Conservation (phyloP, 2,888 invertebrate species). For the Tortricodes alternella region DNA sequence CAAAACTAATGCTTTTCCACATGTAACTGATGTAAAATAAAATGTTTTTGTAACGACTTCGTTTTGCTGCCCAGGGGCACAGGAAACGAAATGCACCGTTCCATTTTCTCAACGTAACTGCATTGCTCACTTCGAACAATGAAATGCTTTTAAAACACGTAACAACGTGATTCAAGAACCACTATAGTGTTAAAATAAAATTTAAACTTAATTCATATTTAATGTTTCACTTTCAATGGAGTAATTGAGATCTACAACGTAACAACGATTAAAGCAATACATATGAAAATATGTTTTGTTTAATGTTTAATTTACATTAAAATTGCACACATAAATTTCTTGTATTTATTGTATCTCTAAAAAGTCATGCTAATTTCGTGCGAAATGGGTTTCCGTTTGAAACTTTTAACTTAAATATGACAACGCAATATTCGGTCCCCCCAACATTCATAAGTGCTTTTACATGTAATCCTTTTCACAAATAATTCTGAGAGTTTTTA, state of each 20-base stretch:
- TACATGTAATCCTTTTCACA: constrained; percentile 41
- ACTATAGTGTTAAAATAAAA: too few relatives aligned
- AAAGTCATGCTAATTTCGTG: too few relatives aligned
- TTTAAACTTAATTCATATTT: too few relatives aligned
- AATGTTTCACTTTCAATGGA: too few relatives aligned
- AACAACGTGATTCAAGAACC: constrained; percentile 67
- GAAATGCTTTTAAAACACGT: constrained; percentile 79
- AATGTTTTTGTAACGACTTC: constrained; percentile 66
- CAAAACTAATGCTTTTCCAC: too few relatives aligned
- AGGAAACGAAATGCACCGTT: constrained; percentile 73
- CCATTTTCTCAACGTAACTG: constrained; percentile 74
- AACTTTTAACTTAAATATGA: neutral
- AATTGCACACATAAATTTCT: too few relatives aligned
- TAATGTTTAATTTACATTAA: too few relatives aligned
- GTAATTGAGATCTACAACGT: too few relatives aligned
- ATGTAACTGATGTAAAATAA: constrained; percentile 40
- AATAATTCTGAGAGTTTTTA: constrained; percentile 31
- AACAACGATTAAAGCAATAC: too few relatives aligned
- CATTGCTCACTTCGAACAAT: constrained; percentile 74
- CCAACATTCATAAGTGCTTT: constrained; percentile 41
- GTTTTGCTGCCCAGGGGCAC: constrained; percentile 72
- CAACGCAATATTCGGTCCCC: neutral
- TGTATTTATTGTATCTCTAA: constrained; percentile 1
- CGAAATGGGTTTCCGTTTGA: neutral
- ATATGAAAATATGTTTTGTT: too few relatives aligned